Base-by-base conservation (phyloP, 2,113 vertebrate species). In the Spermophilus dauricus region DNA sequence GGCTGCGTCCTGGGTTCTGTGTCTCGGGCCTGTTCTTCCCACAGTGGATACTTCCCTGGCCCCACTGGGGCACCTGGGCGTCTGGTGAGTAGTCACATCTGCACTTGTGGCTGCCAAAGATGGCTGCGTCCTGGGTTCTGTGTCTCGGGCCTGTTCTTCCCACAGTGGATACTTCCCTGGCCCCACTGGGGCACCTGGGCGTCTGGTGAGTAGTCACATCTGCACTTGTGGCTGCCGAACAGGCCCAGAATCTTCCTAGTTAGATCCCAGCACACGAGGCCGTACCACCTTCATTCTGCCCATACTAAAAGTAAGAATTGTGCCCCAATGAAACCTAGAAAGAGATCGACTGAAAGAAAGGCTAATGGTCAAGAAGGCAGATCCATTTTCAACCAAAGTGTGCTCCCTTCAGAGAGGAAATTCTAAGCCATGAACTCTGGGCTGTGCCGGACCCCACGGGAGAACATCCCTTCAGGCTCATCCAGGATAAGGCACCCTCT, bases 151-250 rank as follows among this genome's bases (percentile, higher is more conserved):
- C 48, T 51, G 48, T 13, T 51, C 48, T 13, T 51, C 48, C 48
- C 51, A 53, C 51, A 53, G 53, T 18, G 45, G 45, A 45, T 45
- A 45, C 45, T 9, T 45, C 45, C 45, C 45, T 45, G 45, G 45
- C 8, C 45, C 45, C 45, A 45, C 45, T 45, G 45, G 45, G 45
- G 45, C 45, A 45, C 45, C 1, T 45, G 45, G 45, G 45, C 45
- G 8, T 51, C 48, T 51, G 12, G 13, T 3, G 12, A 51, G 48
- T 51, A 53, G 53, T 18, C 53, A 56, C 53, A 56, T 18, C 53
- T 37, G 4, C 17, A 56, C 17, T 2, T 1, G 18, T 20, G 53
- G 53, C 53, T 56, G 0, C 14, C 42, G 11, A 1, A 5, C 4
- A 8, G 2, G 48, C 48, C 7, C 12, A 42, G 2, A 53, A 3